phyloP scores from a whole-genome alignment of 2,888 invertebrate species.

The Cephalotes varians region DNA sequence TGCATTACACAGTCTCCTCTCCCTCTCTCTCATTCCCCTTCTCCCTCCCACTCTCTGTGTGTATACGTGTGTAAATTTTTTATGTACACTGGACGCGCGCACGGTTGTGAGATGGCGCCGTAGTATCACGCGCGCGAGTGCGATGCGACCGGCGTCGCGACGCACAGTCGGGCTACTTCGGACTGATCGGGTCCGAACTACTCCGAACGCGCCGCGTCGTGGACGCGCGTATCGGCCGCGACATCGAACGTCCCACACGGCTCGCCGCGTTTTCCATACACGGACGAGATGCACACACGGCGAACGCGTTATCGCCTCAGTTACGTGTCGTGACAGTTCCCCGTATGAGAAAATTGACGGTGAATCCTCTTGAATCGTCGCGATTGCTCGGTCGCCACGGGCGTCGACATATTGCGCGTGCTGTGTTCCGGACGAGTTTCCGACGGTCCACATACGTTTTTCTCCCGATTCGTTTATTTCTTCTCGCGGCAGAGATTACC shows the following conservation, averaged over 20 bases:
- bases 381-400: neutral
- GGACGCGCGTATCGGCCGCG: neutral
- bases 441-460: neutral
- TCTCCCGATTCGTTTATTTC: neutral
- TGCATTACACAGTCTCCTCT: too few species aligned
- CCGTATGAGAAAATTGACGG: neutral
- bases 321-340: conserved; percentile 8
- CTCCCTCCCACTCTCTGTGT: too few species aligned
- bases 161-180: conserved; percentile 11
- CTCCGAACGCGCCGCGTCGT: conserved; percentile 21
- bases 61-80: neutral
- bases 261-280: neutral
- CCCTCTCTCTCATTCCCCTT: too few species aligned
- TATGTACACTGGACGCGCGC: neutral
- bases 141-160: conserved; percentile 49
- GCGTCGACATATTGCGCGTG: conserved; percentile 50
- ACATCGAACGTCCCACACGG: neutral
- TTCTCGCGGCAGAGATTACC: neutral
- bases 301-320: neutral
- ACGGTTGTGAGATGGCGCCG: conserved; percentile 33
- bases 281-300: too few species aligned
- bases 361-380: neutral
- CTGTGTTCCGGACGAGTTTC: neutral
- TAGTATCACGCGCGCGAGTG: conserved; percentile 32
- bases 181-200: neutral